Evolutionary conservation across 2,797 vertebrate genomes (phyloP).

Genomic region (Mionectes olivaceus): DNA sequence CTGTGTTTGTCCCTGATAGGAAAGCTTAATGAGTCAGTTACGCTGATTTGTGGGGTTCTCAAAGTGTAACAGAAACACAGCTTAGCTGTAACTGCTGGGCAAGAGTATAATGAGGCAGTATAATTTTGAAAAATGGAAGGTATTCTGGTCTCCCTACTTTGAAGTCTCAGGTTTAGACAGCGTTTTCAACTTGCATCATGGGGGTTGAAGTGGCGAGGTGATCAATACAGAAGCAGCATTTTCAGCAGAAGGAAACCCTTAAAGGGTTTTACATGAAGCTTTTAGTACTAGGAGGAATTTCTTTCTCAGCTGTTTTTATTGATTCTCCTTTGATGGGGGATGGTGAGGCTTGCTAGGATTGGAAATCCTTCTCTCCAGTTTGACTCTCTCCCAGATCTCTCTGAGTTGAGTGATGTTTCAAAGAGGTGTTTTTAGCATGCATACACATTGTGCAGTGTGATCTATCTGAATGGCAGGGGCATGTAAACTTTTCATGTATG

Average conservation of each 20-base stretch:
- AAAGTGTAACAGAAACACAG: not conserved
- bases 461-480: not conserved
- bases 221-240: conserved; percentile 18
- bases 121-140: not conserved
- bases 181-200: not conserved
- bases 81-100: not conserved
- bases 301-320: conserved; percentile 32
- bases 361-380: not conserved
- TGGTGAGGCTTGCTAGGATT: not conserved
- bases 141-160: not conserved
- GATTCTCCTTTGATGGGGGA: conserved; percentile 19
- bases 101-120: not conserved
- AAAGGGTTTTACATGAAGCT: conserved; percentile 32
- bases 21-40: not conserved
- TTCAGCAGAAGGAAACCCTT: conserved; percentile 36
- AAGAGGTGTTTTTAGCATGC: not conserved
- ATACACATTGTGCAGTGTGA: not conserved
- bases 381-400: not conserved
- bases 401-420: not conserved
- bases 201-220: not conserved
- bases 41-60: not conserved
- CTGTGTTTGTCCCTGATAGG: not conserved
- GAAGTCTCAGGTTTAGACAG: not conserved
- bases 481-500: not conserved
- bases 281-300: conserved; percentile 39